phyloP scores from a whole-genome alignment of 2,113 vertebrate species.

The Takifugu bimaculatus region DNA sequence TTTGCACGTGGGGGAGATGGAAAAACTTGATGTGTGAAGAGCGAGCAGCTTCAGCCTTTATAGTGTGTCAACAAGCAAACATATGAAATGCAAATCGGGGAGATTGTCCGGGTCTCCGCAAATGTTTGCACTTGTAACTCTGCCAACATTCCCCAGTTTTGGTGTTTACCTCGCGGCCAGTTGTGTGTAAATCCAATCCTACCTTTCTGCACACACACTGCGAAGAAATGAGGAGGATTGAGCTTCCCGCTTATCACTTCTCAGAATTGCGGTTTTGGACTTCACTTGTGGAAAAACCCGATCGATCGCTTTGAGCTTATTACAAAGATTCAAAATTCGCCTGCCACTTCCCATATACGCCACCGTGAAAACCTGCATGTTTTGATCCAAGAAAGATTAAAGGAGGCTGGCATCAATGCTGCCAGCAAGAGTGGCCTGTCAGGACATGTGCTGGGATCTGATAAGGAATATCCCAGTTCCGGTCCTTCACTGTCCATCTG shows the following conservation, averaged over 20 bases:
- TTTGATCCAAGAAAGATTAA: no score
- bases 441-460: no score
- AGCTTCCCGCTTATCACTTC: constrained; percentile 5
- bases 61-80: constrained; percentile 53
- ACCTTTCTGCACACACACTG: neutral
- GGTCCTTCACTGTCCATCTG: no score
- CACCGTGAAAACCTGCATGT: constrained; percentile 2
- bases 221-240: neutral
- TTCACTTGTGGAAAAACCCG: constrained; percentile 8
- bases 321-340: constrained; percentile 19
- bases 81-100: constrained; percentile 40
- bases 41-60: constrained; percentile 33
- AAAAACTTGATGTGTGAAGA: constrained; percentile 29
- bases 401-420: no score
- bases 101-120: constrained; percentile 29
- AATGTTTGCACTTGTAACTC: constrained; percentile 48
- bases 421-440: no score
- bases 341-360: neutral
- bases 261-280: constrained; percentile 2
- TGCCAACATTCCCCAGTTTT: constrained; percentile 1
- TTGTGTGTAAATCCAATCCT: constrained; percentile 6
- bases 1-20: constrained; percentile 30
- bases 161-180: neutral
- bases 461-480: no score
- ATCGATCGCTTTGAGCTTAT: constrained; percentile 24